Evolutionary conservation across 2,797 vertebrate species (phyloP).

Genomic region (Tachyglossus aculeatus): DNA sequence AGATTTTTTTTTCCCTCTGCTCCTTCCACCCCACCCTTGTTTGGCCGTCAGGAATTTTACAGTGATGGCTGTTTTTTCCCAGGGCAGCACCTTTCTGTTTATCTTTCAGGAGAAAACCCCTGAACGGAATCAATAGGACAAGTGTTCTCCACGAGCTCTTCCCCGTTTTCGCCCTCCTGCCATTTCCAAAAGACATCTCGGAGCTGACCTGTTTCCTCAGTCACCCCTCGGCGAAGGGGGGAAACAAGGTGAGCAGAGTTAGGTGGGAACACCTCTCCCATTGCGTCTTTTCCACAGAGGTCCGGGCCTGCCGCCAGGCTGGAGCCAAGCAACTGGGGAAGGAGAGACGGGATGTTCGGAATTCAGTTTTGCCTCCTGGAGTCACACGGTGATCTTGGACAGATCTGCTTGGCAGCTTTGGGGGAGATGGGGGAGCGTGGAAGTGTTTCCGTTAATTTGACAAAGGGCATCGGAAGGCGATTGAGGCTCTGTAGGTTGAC

Average conservation of each 20-base stretch:
- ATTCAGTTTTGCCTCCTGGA: too few relatives aligned
- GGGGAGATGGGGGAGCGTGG: too few relatives aligned
- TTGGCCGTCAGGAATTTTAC: neutral
- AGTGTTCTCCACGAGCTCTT: slow-evolving; percentile 72
- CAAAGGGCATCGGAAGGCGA: too few relatives aligned
- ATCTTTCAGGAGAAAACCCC: slow-evolving; percentile 69
- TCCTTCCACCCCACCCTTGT: neutral
- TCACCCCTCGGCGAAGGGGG: slow-evolving; percentile 62
- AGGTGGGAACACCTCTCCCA: neutral
- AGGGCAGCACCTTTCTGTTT: slow-evolving; percentile 4
- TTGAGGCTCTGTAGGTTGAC: too few relatives aligned
- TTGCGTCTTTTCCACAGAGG: too few relatives aligned
- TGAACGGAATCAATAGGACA: slow-evolving; percentile 75
- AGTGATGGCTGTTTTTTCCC: neutral
- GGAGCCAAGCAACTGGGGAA: too few relatives aligned
- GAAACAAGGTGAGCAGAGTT: slow-evolving; percentile 68
- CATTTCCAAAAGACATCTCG: slow-evolving; percentile 68
- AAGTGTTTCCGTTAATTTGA: too few relatives aligned
- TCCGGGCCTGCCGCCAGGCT: too few relatives aligned
- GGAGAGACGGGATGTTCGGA: too few relatives aligned
- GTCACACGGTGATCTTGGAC: too few relatives aligned
- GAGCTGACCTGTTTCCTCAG: slow-evolving; percentile 74
- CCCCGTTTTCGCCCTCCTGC: slow-evolving; percentile 59
- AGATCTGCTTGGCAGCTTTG: too few relatives aligned
- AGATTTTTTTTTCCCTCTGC: neutral